Conservation (phyloP, 23 tunicate species). For the Aplidium turbinatum region DNA sequence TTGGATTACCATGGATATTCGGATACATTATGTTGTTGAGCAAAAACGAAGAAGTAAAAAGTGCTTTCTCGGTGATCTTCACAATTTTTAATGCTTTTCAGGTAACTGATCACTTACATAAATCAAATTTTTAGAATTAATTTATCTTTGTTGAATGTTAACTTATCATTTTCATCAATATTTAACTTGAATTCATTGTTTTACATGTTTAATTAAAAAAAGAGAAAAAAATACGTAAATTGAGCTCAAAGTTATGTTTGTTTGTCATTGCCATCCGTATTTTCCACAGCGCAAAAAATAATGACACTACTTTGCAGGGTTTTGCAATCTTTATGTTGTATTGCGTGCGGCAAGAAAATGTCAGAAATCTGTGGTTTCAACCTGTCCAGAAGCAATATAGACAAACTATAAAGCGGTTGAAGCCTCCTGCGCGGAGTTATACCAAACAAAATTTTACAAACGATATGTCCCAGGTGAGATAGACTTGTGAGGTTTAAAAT, state of each 20-base stretch:
- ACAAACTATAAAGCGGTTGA: neutral
- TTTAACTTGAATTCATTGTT: no score
- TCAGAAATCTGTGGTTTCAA: constrained; percentile 55
- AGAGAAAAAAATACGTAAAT: no score
- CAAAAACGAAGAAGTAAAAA: constrained; percentile 41
- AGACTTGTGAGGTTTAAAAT: no score
- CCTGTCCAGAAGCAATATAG: constrained; percentile 32
- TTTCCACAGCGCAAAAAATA: no score
- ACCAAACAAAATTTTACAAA: no score
- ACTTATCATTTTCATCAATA: no score
- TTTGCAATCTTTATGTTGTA: constrained; percentile 56
- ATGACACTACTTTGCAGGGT: no score
- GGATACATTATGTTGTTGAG: constrained; percentile 69
- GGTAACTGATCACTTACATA: constrained; percentile 30
- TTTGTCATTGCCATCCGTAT: no score
- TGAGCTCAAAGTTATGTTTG: no score
- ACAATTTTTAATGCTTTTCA: constrained; percentile 75
- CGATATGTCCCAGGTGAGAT: no score
- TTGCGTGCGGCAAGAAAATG: constrained; percentile 79
- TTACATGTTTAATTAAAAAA: no score
- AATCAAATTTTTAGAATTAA: neutral
- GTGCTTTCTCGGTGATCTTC: constrained; percentile 55
- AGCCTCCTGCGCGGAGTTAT: no score
- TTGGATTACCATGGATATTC: constrained; percentile 84
- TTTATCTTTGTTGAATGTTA: neutral